Evolutionary conservation across 2,888 invertebrate species (phyloP).

Genomic region (Dasysyrphus tricinctus): DNA sequence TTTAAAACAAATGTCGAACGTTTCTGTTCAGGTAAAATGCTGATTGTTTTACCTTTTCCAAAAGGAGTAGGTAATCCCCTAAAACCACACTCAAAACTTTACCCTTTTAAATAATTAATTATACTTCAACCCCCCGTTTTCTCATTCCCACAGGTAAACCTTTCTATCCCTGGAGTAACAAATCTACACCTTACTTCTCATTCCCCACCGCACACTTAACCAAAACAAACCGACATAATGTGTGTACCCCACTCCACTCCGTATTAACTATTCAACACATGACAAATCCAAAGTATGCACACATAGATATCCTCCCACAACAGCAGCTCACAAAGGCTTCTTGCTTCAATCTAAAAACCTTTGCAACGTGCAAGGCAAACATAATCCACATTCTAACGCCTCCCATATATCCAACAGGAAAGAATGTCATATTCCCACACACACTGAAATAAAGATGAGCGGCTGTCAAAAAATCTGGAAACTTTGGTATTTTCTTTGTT

Average conservation of each 20-base stretch:
- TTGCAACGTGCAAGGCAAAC: conserved; percentile 1
- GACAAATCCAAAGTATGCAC: neutral
- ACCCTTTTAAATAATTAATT: conserved; percentile 61
- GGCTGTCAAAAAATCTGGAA: conserved; percentile 17
- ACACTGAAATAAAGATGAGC: conserved; percentile 18
- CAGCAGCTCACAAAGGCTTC: conserved; percentile 10
- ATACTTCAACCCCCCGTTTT: conserved; percentile 27
- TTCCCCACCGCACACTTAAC: conserved; percentile 4
- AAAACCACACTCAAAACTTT: conserved; percentile 37
- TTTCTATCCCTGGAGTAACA: conserved; percentile 1
- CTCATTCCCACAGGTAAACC: conserved; percentile 31
- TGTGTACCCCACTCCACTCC: neutral
- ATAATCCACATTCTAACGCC: conserved; percentile 20
- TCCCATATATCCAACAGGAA: neutral
- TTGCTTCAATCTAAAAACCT: neutral
- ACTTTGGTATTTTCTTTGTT: conserved; percentile 2
- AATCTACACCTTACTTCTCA: conserved; percentile 2
- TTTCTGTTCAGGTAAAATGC: neutral
- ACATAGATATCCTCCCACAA: neutral
- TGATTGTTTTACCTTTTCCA: neutral
- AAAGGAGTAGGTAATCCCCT: neutral
- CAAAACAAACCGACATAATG: conserved; percentile 6
- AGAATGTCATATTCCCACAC: neutral
- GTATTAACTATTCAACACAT: conserved; percentile 33
- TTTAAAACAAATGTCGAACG: neutral